Conservation (phyloP, 2,888 invertebrate genomes). For the Deilephila elpenor region DNA sequence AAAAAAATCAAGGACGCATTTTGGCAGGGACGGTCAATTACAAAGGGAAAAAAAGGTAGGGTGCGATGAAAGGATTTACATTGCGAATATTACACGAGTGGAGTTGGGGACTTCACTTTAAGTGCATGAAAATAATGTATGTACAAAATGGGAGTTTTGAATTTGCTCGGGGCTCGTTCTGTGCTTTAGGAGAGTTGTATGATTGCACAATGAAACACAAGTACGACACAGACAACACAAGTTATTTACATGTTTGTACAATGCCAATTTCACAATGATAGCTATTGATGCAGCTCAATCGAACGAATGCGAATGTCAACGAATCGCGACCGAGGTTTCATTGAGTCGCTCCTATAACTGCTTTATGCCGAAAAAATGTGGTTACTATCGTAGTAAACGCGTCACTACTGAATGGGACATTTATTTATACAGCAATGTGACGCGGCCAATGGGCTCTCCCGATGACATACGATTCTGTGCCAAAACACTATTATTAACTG, state of each 20-base stretch:
- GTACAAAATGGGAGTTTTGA: background rate
- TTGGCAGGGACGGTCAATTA: background rate
- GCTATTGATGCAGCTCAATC: constrained; percentile 42
- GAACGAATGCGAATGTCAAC: constrained; percentile 53
- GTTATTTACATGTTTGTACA: background rate
- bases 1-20: constrained; percentile 24
- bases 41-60: background rate
- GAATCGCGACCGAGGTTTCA: constrained; percentile 59
- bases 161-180: background rate
- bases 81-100: background rate
- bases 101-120: background rate
- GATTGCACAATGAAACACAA: background rate
- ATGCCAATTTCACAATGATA: background rate
- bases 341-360: constrained; percentile 72
- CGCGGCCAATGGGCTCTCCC: constrained; percentile 34
- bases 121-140: constrained; percentile 1
- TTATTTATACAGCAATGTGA: constrained; percentile 78
- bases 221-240: background rate
- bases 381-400: constrained; percentile 79
- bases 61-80: background rate
- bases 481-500: constrained; percentile 66
- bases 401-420: constrained; percentile 79
- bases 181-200: background rate
- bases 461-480: constrained; percentile 59
- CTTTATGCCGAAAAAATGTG: constrained; percentile 75